Evolutionary conservation across 2,888 invertebrate genomes (phyloP), one percentile per base, ranked within the genome.

Genomic region (Agonopterix subpropinquella): DNA sequence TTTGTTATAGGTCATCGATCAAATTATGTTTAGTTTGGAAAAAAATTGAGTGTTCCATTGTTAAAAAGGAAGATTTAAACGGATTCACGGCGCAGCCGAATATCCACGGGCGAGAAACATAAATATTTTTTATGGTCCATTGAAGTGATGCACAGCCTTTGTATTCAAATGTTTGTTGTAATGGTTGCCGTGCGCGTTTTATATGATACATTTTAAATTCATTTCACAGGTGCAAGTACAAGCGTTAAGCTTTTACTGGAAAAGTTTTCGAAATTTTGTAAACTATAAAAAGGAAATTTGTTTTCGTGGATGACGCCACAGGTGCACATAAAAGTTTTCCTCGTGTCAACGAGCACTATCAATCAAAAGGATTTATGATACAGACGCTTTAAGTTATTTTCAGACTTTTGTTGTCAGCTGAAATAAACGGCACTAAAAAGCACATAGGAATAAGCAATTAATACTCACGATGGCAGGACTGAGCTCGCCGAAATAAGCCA

Each of bases 401-500:
- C 28, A 28, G 28, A 28, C 28, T 28, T 5, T 7, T 1, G 28
- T 28, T 28, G 28, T 28, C 28, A 4, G 39, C 39, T n/a, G 1
- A 39, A 42, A 42, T 42, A 42, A 8, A 8, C 42, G 11, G 11
- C 10, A 42, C 13, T 42, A 11, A 42, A 39, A 39, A 28, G 28
- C 28, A 28, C 28, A 15, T 41, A 15, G 39, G 5, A 41, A 37
- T 28, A 18, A 18, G 10, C 11, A 49, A 53, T 50, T 51, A 51
- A 52, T 65, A 78, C 85, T 83, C 92, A 88, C 87, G 92, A 70
- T 92, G 78, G 57, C 67, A 53, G 83, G 80, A 59, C 76, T 80
- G 61, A 77, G 78, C 65, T 85, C 85, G 49, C 93, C 91, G 75
- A 94, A 94, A 86, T 95, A 96, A 65, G 94, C 94, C 64, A 96